Evolutionary conservation across 2,797 vertebrate genomes (phyloP).

Genomic region (Spinibarbus caldwelli): DNA sequence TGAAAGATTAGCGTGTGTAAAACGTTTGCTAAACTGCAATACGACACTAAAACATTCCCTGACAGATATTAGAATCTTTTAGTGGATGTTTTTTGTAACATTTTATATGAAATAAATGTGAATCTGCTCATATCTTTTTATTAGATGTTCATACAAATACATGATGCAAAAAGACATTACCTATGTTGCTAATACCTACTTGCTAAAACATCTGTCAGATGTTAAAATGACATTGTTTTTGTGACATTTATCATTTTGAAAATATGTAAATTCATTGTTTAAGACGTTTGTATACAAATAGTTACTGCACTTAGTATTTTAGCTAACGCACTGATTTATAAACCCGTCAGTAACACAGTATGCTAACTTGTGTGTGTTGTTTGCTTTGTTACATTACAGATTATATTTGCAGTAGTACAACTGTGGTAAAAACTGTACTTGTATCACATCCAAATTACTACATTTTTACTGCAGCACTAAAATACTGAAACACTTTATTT

Average conservation of each 20-base stretch:
- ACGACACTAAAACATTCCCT: not conserved
- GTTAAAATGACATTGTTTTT: not conserved
- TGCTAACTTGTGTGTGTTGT: not conserved
- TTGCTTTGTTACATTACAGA: not conserved
- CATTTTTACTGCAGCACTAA: not conserved
- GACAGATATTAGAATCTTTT: too few relatives aligned
- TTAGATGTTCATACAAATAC: not conserved
- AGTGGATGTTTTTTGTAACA: not conserved
- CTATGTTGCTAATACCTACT: not conserved
- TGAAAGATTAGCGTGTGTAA: not conserved
- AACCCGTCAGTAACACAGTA: rapidly evolving
- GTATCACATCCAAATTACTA: not conserved
- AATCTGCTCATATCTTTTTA: not conserved
- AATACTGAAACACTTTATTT: not conserved
- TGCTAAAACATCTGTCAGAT: not conserved
- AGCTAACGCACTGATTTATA: not conserved
- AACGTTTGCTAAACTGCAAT: too few relatives aligned
- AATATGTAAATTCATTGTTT: not conserved
- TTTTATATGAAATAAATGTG: not conserved
- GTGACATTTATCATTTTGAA: not conserved
- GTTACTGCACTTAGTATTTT: not conserved
- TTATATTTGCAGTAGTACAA: not conserved
- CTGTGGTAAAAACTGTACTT: not conserved
- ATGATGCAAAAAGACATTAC: not conserved
- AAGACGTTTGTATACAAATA: not conserved